A percentile compares a stretch with the other conserved stretches of the same genome.
Evolutionary conservation across 1,140 invertebrate species (phyloP).

Genomic region (Eueides isabella): DNA sequence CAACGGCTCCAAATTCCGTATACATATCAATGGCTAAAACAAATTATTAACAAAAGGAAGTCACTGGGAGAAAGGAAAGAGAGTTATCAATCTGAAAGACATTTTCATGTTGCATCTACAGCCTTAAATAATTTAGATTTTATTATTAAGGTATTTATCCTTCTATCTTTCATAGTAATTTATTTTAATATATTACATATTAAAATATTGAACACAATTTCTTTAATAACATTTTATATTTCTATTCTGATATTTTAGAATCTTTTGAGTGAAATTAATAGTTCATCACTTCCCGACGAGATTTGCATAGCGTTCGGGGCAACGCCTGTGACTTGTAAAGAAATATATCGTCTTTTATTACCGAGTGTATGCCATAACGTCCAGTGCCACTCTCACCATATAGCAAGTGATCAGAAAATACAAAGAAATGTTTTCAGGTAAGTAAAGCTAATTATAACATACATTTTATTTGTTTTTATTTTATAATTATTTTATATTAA

Average conservation of each 20-base stretch:
- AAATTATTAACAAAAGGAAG: constrained; percentile 71
- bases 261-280: constrained; percentile 64
- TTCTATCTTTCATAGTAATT: not conserved
- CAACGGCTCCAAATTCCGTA: constrained; percentile 80
- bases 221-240: too few relatives aligned
- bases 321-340: constrained; percentile 67
- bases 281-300: constrained; percentile 63
- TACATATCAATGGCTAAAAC: constrained; percentile 76
- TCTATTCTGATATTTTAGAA: constrained; percentile 55
- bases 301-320: constrained; percentile 69
- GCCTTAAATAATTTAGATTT: constrained; percentile 74
- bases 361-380: constrained; percentile 64
- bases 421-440: constrained; percentile 71
- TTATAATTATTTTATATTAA: not conserved
- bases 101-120: constrained; percentile 70
- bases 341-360: constrained; percentile 67
- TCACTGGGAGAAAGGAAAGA: constrained; percentile 55
- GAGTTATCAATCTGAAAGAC: constrained; percentile 69
- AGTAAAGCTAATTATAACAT: constrained; percentile 27
- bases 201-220: too few relatives aligned
- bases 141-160: constrained; percentile 73
- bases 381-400: constrained; percentile 66
- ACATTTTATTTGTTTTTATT: not conserved
- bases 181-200: too few relatives aligned
- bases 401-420: constrained; percentile 70